These are phyloP conservation scores for Luffia ferchaultella DNA, from an alignment of 2,888 invertebrate species.

Conservation along the genomic window DNA sequence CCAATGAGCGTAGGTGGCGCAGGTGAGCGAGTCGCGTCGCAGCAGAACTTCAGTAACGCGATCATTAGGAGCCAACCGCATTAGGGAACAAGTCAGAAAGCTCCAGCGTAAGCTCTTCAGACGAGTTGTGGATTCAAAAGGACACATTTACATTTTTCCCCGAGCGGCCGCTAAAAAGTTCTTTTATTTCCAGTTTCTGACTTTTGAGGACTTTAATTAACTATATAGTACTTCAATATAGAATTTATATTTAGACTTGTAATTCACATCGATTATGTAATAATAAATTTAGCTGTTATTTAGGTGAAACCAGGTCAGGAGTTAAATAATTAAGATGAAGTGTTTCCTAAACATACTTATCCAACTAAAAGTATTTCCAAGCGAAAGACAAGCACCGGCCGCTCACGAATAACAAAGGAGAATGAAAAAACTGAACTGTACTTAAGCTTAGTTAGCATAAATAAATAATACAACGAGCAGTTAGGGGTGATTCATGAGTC, in stretches of 20 bases:
- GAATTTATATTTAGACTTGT: too few species aligned
- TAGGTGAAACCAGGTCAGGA: too few species aligned
- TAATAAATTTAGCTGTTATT: too few species aligned
- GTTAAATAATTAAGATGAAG: too few species aligned
- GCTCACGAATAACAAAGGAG: constrained; percentile 4
- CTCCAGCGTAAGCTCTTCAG: constrained; percentile 1
- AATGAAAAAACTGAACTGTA: constrained; percentile 14
- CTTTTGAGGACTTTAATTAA: too few species aligned
- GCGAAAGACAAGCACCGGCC: neutral
- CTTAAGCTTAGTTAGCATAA: constrained; percentile 47
- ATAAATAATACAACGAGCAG: constrained; percentile 43
- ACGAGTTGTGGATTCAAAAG: constrained; percentile 7
- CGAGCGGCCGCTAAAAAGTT: too few species aligned
- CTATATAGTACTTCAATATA: too few species aligned
- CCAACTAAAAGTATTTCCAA: neutral
- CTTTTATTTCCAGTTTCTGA: too few species aligned
- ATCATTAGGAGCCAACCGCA: constrained; percentile 19
- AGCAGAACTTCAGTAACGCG: constrained; percentile 15
- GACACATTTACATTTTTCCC: too few species aligned
- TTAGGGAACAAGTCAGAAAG: constrained; percentile 10
- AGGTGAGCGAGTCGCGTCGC: neutral
- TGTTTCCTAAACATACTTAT: too few species aligned
- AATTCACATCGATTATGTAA: too few species aligned
- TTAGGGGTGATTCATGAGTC: constrained; percentile 40
- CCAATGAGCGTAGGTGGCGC: neutral